Conservation (phyloP, 1,140 invertebrate genomes). For the Nephotettix cincticeps region DNA sequence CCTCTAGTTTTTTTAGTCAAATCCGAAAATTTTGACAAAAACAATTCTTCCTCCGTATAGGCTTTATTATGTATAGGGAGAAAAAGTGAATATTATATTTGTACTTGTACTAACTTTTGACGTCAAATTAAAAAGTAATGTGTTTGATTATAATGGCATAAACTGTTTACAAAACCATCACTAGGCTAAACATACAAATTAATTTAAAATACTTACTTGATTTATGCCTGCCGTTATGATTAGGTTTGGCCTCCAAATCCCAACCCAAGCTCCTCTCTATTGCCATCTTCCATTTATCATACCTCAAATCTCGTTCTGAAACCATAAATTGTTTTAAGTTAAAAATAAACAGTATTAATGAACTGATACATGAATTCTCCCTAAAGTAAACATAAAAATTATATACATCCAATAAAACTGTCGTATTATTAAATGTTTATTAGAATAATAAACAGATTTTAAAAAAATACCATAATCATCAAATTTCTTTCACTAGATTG, state of each 20-base stretch:
- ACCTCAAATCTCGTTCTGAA: constrained; percentile 66
- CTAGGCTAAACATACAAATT: not conserved
- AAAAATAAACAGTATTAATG: not conserved
- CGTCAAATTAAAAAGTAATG: not conserved
- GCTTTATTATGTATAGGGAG: too few species aligned
- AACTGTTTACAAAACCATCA: too few species aligned
- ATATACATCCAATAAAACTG: not conserved
- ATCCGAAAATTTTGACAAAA: too few species aligned
- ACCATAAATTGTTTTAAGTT: constrained; percentile 7
- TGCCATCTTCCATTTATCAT: constrained; percentile 82
- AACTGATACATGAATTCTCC: not conserved
- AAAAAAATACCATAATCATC: too few species aligned
- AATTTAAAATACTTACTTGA: constrained; percentile 1
- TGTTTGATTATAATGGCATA: too few species aligned
- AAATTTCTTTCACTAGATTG: too few species aligned
- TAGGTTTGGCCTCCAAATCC: constrained; percentile 43
- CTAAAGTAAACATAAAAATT: not conserved
- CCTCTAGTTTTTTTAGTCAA: too few species aligned
- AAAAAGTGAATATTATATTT: too few species aligned
- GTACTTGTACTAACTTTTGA: too few species aligned
- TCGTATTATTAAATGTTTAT: not conserved
- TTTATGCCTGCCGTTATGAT: not conserved
- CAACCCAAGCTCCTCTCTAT: constrained; percentile 77
- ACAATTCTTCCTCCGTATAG: too few species aligned
- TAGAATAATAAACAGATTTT: not conserved